Conservation (phyloP, 1,140 invertebrate genomes). For the Lordiphosa stackelbergi region DNA sequence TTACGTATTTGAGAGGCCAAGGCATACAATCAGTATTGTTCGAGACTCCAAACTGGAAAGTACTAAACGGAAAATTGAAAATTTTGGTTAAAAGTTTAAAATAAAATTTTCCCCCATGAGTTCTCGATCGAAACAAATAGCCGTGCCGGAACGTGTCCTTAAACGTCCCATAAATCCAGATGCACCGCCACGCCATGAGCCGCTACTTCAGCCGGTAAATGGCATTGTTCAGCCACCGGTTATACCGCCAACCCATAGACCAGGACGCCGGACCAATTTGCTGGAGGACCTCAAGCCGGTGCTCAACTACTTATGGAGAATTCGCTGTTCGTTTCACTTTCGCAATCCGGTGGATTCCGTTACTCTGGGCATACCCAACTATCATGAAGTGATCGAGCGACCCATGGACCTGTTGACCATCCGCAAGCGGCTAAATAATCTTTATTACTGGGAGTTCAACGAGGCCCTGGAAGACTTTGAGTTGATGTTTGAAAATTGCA, state of each 20-base stretch:
- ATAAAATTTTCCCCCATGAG: neutral
- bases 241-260: conserved; percentile 20
- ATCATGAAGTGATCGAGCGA: conserved; percentile 10
- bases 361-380: conserved; percentile 14
- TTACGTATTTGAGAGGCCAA: too few species aligned
- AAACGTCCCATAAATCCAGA: neutral
- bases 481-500: conserved; percentile 30
- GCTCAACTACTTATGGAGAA: conserved; percentile 13
- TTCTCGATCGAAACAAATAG: neutral
- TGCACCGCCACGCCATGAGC: conserved; percentile 16
- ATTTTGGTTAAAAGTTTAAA: neutral
- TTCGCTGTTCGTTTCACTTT: conserved; percentile 18
- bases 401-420: conserved; percentile 39
- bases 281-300: conserved; percentile 18
- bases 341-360: conserved; percentile 24
- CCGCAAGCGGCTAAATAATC: conserved; percentile 22
- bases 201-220: conserved; percentile 21
- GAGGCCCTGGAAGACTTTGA: conserved; percentile 28
- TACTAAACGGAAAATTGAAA: neutral
- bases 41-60: too few species aligned
- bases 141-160: neutral
- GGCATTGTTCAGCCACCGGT: conserved; percentile 37
- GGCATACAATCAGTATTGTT: too few species aligned
- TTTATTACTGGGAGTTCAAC: conserved; percentile 22
- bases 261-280: conserved; percentile 24